Evolutionary conservation across 2,113 vertebrate genomes (phyloP).

Genomic region (Poicephalus meyeri): DNA sequence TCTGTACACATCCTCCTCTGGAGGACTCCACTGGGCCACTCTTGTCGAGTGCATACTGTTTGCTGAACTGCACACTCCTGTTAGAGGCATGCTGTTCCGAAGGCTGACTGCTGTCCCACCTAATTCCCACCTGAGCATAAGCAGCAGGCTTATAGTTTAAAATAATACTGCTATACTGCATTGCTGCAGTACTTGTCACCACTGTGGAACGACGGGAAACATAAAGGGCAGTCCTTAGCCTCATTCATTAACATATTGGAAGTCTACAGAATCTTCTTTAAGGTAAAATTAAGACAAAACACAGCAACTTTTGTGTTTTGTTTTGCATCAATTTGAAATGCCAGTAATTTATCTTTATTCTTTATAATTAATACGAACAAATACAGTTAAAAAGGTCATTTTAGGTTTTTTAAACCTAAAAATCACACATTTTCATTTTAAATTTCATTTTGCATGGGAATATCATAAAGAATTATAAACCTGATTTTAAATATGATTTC

Average conservation of each 20-base stretch:
- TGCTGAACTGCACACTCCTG: neutral
- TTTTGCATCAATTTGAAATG: neutral
- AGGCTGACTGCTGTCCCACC: neutral
- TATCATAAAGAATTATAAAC: neutral
- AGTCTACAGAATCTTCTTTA: neutral
- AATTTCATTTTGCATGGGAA: neutral
- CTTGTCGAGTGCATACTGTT: neutral
- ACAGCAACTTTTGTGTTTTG: neutral
- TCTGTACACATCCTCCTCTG: neutral
- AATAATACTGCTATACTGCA: neutral
- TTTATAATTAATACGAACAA: neutral
- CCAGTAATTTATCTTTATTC: neutral
- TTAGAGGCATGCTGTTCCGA: neutral
- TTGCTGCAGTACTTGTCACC: neutral
- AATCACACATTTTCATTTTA: neutral
- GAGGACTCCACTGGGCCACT: neutral
- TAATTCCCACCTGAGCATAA: neutral
- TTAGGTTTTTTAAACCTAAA: neutral
- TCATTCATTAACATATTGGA: neutral
- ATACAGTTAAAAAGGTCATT: neutral
- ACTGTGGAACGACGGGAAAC: neutral
- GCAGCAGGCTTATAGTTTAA: neutral
- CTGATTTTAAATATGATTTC: neutral
- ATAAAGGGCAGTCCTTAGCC: neutral
- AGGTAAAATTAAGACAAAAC: neutral